These are phyloP conservation scores for Coregonus clupeaformis DNA, from an alignment of 2,113 vertebrate species.

Conservation along the genomic window DNA sequence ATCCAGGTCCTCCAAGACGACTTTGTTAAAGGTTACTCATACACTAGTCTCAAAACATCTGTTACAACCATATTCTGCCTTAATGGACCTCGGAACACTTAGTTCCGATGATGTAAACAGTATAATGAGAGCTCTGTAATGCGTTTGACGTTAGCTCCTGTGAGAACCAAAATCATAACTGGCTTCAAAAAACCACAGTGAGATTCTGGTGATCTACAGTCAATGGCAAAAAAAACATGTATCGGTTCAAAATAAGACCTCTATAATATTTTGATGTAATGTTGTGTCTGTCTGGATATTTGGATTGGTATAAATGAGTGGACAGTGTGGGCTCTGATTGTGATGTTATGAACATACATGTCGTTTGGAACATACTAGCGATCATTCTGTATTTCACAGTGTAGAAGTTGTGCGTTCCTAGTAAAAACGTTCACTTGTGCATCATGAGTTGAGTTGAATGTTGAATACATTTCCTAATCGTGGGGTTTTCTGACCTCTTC, in stretches of 20 bases:
- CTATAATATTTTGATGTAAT: constrained; percentile 21
- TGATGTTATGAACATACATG: constrained; percentile 20
- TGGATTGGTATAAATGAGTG: constrained; percentile 7
- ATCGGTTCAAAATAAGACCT: constrained; percentile 40
- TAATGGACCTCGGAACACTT: constrained; percentile 6
- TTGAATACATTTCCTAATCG: neutral
- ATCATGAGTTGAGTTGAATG: neutral
- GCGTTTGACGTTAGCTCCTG: constrained; percentile 71
- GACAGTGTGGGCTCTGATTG: constrained; percentile 8
- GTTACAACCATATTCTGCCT: constrained; percentile 56
- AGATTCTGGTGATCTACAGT: neutral
- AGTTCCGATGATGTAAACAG: constrained; percentile 58
- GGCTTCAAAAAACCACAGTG: constrained; percentile 24
- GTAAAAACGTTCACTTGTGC: neutral
- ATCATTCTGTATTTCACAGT: constrained; percentile 22
- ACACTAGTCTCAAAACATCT: constrained; percentile 72
- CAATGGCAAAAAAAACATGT: constrained; percentile 24
- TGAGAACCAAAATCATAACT: constrained; percentile 50
- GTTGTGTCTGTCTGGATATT: constrained; percentile 16
- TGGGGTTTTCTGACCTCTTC: too few species aligned
- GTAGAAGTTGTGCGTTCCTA: constrained; percentile 19
- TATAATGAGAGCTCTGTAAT: constrained; percentile 59
- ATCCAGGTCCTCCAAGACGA: constrained; percentile 54
- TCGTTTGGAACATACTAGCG: constrained; percentile 9
- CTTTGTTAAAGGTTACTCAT: constrained; percentile 62